phyloP scores from a whole-genome alignment of 2,113 vertebrate species.

The human (Homo sapiens) region GRCh38 chr4:148674501-148675000 shows the following conservation, averaged over 20 bases:
- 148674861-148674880: conserved; percentile 18
- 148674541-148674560: background rate
- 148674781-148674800: background rate
- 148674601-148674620: background rate
- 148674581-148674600: background rate
- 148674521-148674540: no score
- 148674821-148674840: background rate
- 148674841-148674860: background rate
- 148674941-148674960: background rate
- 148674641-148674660: background rate
- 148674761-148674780: background rate
- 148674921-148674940: background rate
- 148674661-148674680: background rate
- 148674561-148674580: background rate
- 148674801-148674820: conserved; percentile 7
- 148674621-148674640: background rate
- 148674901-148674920: background rate
- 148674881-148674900: conserved; percentile 6
- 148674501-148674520: no score
- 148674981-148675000: conserved; percentile 15
- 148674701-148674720: background rate
- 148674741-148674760: background rate
- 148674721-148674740: background rate
- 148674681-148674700: background rate
- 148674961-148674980: background rate